Conservation (phyloP, 1,140 invertebrate genomes). For the Drosophila neocordata region DNA sequence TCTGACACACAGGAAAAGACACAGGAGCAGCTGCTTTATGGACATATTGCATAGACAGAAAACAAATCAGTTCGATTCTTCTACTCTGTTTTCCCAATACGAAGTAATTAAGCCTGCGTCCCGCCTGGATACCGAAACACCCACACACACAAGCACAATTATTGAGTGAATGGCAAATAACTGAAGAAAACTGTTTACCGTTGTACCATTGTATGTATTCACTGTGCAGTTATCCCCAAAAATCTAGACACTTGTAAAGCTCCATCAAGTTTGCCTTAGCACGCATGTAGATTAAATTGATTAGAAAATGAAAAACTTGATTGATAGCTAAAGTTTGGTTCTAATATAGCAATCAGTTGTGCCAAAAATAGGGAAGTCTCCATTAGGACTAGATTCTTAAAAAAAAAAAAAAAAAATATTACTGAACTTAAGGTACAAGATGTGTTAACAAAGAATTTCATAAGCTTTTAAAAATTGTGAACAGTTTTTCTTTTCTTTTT, state of each 20-base stretch:
- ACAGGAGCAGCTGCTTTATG: constrained; percentile 35
- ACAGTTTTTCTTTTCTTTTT: too few relatives aligned
- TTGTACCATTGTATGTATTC: constrained; percentile 7
- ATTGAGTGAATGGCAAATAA: constrained; percentile 43
- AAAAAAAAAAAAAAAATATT: too few relatives aligned
- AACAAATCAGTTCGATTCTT: constrained; percentile 49
- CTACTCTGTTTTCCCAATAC: constrained; percentile 16
- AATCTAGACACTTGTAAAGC: constrained; percentile 59
- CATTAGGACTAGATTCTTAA: not conserved
- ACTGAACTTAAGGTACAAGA: too few relatives aligned
- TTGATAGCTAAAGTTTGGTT: not conserved
- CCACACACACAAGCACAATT: constrained; percentile 6
- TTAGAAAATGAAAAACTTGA: constrained; percentile 23
- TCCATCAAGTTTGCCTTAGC: constrained; percentile 50
- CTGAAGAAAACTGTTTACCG: constrained; percentile 41
- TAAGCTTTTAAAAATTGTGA: too few relatives aligned
- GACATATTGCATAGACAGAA: constrained; percentile 45
- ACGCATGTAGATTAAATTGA: constrained; percentile 43
- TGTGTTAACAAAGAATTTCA: too few relatives aligned
- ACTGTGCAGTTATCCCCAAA: constrained; percentile 33
- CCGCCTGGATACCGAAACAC: constrained; percentile 2
- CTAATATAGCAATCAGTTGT: not conserved
- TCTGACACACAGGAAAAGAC: not conserved
- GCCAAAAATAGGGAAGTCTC: not conserved
- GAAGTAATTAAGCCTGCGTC: constrained; percentile 45